Percentiles rank a stretch among this genome's conserved stretches.
These are phyloP conservation scores for Nephrotoma appendiculata DNA, from an alignment of 2,888 invertebrate species.

Conservation along the genomic window DNA sequence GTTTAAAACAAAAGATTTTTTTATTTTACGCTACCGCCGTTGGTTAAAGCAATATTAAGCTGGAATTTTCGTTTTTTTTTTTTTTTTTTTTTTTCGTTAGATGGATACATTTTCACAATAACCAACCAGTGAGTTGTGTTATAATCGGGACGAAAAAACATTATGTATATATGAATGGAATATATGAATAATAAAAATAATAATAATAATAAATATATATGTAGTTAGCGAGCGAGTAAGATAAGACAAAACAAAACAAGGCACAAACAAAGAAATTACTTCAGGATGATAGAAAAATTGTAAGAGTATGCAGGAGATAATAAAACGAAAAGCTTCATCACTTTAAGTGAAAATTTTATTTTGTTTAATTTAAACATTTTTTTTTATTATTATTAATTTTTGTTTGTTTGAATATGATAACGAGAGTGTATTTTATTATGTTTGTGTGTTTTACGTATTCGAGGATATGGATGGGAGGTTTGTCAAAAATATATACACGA, in stretches of 20 bases:
- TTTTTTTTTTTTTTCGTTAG: neutral
- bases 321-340: neutral
- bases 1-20: conserved; percentile 1
- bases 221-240: neutral
- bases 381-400: neutral
- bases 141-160: neutral
- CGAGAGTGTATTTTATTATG: neutral
- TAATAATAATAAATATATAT: neutral
- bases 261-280: neutral
- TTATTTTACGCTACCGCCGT: neutral
- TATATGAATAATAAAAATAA: neutral
- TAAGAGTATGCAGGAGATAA: neutral
- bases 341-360: neutral
- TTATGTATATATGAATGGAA: neutral
- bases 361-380: neutral
- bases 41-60: neutral
- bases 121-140: neutral
- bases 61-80: neutral
- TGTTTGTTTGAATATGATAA: neutral
- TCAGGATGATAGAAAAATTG: neutral
- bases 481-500: neutral
- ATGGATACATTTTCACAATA: neutral
- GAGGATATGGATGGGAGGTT: neutral
- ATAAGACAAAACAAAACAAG: neutral
- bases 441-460: neutral